These are phyloP conservation scores for Parnassius glacialis DNA, from an alignment of 2,888 invertebrate species.

Conservation along the genomic window DNA sequence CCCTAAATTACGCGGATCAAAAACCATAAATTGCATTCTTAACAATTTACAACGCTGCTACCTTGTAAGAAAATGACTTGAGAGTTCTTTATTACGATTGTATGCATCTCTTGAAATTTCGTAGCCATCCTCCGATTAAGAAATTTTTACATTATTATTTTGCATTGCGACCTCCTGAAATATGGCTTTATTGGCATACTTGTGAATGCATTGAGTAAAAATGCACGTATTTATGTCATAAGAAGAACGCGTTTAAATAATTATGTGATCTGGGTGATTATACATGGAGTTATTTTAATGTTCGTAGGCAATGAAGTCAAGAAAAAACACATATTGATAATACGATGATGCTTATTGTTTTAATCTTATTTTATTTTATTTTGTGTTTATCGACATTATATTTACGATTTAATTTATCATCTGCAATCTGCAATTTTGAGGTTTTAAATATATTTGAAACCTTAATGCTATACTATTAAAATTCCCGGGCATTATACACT, in stretches of 20 bases:
- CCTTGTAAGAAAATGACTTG: constrained; percentile 8
- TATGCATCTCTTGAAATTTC: constrained; percentile 7
- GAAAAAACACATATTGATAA: no score
- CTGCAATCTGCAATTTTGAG: no score
- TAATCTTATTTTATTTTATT: no score
- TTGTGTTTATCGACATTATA: no score
- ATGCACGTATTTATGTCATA: constrained; percentile 18
- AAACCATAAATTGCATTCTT: not conserved
- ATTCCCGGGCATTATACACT: no score
- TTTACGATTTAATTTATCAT: no score
- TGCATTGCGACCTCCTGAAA: constrained; percentile 12
- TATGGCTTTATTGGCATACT: constrained; percentile 17
- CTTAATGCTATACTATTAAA: no score
- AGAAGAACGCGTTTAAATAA: not conserved
- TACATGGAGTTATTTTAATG: constrained; percentile 10
- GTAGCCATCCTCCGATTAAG: constrained; percentile 12
- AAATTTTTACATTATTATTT: constrained; percentile 18
- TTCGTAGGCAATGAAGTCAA: no score
- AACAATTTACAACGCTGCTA: not conserved
- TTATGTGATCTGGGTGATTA: constrained; percentile 11
- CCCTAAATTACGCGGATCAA: not conserved
- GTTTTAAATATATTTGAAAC: no score
- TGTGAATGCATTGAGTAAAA: constrained; percentile 14
- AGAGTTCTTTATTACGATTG: constrained; percentile 16
- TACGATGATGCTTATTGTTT: no score